Base-by-base conservation (phyloP, 1,140 invertebrate genomes). In the Drosophila yakuba region DNA sequence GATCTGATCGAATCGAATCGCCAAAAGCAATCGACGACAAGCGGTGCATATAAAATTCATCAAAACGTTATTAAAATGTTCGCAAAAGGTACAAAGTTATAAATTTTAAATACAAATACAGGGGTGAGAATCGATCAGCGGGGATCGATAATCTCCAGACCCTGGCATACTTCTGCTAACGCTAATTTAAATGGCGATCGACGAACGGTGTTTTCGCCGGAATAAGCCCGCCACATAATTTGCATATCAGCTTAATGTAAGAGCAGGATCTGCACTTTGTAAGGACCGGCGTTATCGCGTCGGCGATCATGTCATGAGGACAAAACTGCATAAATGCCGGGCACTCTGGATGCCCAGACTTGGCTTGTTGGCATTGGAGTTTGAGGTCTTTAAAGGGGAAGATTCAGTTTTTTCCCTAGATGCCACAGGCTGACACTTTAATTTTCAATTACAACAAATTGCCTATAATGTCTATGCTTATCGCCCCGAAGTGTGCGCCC, bases 371-470 rank as follows among this genome's bases (percentile, higher is more conserved):
- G 32, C 12, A 51, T 48, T 28, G 45, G 1, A 5, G 47, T n/a
- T 12, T 17, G 15, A 6, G 7, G 25, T 8, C 14, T 12, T 15
- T 3, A 11, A 20, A 14, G 28, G 38, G 43, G 35, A 10, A 10
- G 11, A 45, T 25, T 59, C 72, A 75, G 80, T 57, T 84, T 54
- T 79, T 69, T 78, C 56, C 71, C 74, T 75, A 60, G 74, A 80
- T 73, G 84, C 84, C 84, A 84, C 80, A 90, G 84, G 84, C 84
- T 90, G 85, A 89, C 84, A 89, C 84, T 89, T 89, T 89, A 89
- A 89, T 89, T 89, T 89, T 89, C 84, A 89, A 89, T 89, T 89
- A 89, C 84, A 89, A 89, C 84, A 89, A 89, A 89, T 89, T 89
- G 84, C 84, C 84, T 80, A 89, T 89, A 89, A 89, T 89, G 85